Conservation (phyloP, 2,888 invertebrate species). For the Rugalucina vietnamica region DNA sequence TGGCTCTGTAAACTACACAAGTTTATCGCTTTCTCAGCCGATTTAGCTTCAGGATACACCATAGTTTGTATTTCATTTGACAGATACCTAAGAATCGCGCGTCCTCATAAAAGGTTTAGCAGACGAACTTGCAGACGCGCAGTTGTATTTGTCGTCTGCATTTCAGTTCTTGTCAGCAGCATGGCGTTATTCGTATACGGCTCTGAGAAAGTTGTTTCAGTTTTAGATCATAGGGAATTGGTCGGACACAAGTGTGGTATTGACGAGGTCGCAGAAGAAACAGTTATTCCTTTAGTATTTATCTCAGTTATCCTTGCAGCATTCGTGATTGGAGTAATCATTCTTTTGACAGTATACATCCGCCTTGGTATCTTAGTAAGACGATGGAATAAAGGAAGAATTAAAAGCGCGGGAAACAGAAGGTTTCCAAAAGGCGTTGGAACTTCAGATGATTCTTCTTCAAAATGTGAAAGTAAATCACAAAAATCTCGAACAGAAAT, state of each 20-base stretch:
- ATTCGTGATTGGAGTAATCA: constrained; percentile 46
- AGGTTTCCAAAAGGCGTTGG: neutral
- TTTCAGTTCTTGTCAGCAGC: constrained; percentile 31
- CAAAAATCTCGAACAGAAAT: neutral
- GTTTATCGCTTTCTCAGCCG: constrained; percentile 41
- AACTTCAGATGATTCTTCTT: constrained; percentile 25
- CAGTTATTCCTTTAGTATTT: constrained; percentile 45
- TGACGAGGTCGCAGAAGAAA: constrained; percentile 24
- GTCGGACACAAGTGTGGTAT: constrained; percentile 48
- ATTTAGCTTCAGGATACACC: constrained; percentile 56
- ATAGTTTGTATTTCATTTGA: constrained; percentile 63
- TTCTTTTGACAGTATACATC: constrained; percentile 51
- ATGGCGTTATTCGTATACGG: constrained; percentile 48
- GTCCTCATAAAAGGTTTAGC: constrained; percentile 50
- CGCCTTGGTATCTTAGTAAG: constrained; percentile 52
- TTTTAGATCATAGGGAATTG: constrained; percentile 17
- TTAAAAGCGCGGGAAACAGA: neutral
- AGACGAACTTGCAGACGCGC: constrained; percentile 44
- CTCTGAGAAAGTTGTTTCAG: constrained; percentile 26
- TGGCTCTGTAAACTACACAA: constrained; percentile 45
- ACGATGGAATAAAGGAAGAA: constrained; percentile 55
- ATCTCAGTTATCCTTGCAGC: constrained; percentile 45
- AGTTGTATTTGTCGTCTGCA: constrained; percentile 13
- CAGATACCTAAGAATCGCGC: constrained; percentile 55
- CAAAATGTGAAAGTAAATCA: constrained; percentile 5